Evolutionary conservation across 2,888 invertebrate genomes (phyloP).

Genomic region (Mesopsocus fuscifrons): DNA sequence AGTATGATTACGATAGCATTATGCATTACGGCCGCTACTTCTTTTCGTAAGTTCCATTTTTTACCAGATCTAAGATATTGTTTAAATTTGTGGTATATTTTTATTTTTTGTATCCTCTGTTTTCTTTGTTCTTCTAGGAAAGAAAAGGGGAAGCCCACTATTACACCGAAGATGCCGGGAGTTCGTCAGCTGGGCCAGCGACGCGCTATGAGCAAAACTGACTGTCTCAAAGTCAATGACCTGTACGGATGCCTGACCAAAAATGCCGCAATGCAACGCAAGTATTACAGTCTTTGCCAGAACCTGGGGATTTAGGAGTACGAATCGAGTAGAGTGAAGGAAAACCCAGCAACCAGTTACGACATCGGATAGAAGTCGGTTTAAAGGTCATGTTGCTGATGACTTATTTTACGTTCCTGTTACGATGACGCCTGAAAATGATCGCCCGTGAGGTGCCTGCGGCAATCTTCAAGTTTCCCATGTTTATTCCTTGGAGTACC

Average conservation of each 20-base stretch:
- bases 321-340: neutral
- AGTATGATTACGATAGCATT: constrained; percentile 58
- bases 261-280: constrained; percentile 25
- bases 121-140: constrained; percentile 27
- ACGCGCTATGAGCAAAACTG: constrained; percentile 40
- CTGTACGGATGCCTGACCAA: constrained; percentile 39
- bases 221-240: constrained; percentile 46
- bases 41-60: constrained; percentile 27
- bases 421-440: too few species aligned
- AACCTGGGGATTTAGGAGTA: constrained; percentile 27
- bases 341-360: too few species aligned
- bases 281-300: constrained; percentile 35
- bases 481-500: too few species aligned
- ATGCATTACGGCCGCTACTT: constrained; percentile 58
- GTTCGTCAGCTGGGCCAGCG: constrained; percentile 37
- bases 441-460: too few species aligned
- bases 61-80: constrained; percentile 1
- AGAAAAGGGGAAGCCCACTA: constrained; percentile 37
- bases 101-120: constrained; percentile 4
- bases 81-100: constrained; percentile 8
- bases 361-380: too few species aligned
- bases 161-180: constrained; percentile 35
- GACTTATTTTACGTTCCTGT: too few species aligned
- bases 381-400: too few species aligned
- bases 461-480: too few species aligned